These are phyloP conservation scores for Valencia hispanica DNA, from an alignment of 2,797 vertebrate species.

Conservation along the genomic window DNA sequence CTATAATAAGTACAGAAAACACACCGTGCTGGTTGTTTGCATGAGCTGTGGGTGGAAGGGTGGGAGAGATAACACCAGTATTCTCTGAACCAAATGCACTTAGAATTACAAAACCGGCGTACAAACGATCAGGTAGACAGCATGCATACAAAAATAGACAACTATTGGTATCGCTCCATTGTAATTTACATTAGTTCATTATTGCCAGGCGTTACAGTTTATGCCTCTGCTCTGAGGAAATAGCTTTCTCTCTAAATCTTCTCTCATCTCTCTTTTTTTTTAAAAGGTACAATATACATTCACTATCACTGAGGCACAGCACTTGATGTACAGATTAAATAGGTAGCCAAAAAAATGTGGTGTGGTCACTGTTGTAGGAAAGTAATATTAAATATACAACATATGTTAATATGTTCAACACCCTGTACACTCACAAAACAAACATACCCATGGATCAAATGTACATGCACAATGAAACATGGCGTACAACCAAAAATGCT, in stretches of 20 bases:
- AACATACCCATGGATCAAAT: slow-evolving; percentile 58
- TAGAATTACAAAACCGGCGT: slow-evolving; percentile 79
- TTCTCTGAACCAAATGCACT: slow-evolving; percentile 65
- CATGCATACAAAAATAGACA: slow-evolving; percentile 90
- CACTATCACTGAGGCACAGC: slow-evolving; percentile 81
- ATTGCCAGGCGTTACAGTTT: slow-evolving; percentile 74
- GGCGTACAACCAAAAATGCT: slow-evolving; percentile 62
- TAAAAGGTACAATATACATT: slow-evolving; percentile 76
- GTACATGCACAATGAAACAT: slow-evolving; percentile 73
- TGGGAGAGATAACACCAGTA: slow-evolving; percentile 50
- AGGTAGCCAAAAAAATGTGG: slow-evolving; percentile 61
- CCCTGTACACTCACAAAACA: slow-evolving; percentile 66
- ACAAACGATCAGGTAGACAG: slow-evolving; percentile 80
- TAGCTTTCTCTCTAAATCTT: slow-evolving; percentile 48
- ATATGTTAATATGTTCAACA: slow-evolving; percentile 43
- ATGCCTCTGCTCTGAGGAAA: slow-evolving; percentile 58
- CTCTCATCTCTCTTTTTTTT: slow-evolving; percentile 32
- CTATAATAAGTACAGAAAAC: slow-evolving; percentile 73
- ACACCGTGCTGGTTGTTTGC: slow-evolving; percentile 46
- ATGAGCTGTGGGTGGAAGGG: slow-evolving; percentile 26
- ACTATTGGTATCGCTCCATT: slow-evolving; percentile 76
- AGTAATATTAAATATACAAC: slow-evolving; percentile 63
- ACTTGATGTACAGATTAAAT: slow-evolving; percentile 74
- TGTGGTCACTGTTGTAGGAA: slow-evolving; percentile 56
- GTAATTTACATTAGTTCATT: slow-evolving; percentile 77